phyloP scores from a whole-genome alignment of 2,113 vertebrate genomes.

The Gila orcuttii region DNA sequence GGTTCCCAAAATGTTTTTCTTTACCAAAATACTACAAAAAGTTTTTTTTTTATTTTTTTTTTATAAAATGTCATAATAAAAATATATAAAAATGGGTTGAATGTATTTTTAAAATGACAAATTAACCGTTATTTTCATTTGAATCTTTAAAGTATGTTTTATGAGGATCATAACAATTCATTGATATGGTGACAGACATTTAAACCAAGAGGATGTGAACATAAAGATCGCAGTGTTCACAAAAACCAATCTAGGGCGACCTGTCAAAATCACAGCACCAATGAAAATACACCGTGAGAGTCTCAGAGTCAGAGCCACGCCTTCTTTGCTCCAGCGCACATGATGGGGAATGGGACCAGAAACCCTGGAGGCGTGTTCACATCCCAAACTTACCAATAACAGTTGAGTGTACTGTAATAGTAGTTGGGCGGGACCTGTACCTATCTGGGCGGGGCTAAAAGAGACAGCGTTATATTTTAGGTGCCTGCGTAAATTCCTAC shows the following conservation, averaged over 20 bases:
- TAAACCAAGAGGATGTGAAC: not conserved
- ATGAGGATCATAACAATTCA: not conserved
- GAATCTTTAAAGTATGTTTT: not conserved
- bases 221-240: not conserved
- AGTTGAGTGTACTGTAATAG: slow-evolving; percentile 42
- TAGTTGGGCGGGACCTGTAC: slow-evolving; percentile 40
- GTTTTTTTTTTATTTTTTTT: not conserved
- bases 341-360: slow-evolving; percentile 15
- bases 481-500: slow-evolving; percentile 66
- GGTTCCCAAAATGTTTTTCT: too few species aligned
- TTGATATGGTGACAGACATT: not conserved
- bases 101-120: not conserved
- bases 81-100: not conserved
- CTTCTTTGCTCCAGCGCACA: not conserved
- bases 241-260: slow-evolving; percentile 23
- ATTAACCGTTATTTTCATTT: not conserved
- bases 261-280: slow-evolving; percentile 52
- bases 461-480: slow-evolving; percentile 68
- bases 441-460: slow-evolving; percentile 57
- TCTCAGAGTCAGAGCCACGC: slow-evolving; percentile 12
- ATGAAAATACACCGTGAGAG: slow-evolving; percentile 30
- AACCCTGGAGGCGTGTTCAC: slow-evolving; percentile 57
- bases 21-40: not conserved
- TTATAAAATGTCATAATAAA: not conserved
- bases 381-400: slow-evolving; percentile 37